Evolutionary conservation across 2,797 vertebrate species (phyloP), one percentile per base, ranked within the genome.

Genomic region (Melanotaenia maccullochi): DNA sequence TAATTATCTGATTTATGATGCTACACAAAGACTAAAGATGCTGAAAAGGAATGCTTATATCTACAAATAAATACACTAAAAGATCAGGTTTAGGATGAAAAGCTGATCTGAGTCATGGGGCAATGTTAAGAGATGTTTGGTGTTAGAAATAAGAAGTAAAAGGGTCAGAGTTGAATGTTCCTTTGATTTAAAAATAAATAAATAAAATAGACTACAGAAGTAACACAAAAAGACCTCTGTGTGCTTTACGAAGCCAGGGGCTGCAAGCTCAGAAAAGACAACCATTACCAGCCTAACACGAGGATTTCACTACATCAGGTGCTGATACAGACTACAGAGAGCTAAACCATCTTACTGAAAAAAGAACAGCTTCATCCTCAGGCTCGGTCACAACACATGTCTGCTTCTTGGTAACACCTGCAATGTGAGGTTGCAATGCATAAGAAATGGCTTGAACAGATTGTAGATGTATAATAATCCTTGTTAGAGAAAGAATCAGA

Each of bases 201-300:
- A 44, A 44, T 20, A n/a, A 8, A 44, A 16, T 18, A 13, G 54
- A 73, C 44, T 38, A 54, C 16, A 1, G 68, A 78, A 76, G 81
- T 77, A 60, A 84, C 78, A 91, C 90, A 93, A 88, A 87, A 91
- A 88, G 85, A 65, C 62, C 75, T 89, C 66, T 90, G 85, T 94
- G 76, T 74, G 68, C 54, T 68, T 49, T 49, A 40, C 20, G 44
- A 71, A 72, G 85, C 89, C 87, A 64, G 54, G 75, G 81, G 90
- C 86, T 60, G 55, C 47, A 33, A 75, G 78, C 71, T 61, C 66
- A 81, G 70, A 68, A 75, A 59, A 84, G 68, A 75, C 52, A 61
- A 60, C 61, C 71, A 75, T 54, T 59, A 68, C 74, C 79, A 60
- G 65, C 59, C 72, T 1, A 91, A 90, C 93, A 93, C 81, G 83